phyloP scores from a whole-genome alignment of 2,888 invertebrate species.

The Pheosia gnoma region DNA sequence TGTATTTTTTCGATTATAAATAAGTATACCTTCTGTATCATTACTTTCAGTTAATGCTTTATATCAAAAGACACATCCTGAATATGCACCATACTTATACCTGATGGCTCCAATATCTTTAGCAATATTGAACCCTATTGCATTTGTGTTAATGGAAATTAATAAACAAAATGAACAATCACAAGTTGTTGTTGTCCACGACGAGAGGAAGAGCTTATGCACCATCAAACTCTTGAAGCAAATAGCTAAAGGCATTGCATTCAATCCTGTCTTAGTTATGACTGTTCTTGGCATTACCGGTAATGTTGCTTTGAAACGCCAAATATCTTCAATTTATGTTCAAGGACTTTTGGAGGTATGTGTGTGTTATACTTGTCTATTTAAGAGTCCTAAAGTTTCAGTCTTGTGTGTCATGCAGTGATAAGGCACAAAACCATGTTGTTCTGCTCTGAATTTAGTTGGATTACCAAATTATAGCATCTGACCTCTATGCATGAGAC shows the following conservation, averaged over 20 bases:
- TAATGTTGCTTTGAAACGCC: slow-evolving; percentile 91
- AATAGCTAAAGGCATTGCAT: slow-evolving; percentile 88
- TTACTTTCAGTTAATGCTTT: slow-evolving; percentile 89
- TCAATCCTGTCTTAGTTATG: slow-evolving; percentile 96
- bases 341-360: slow-evolving; percentile 89
- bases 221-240: slow-evolving; percentile 70
- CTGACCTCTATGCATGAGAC: too few species aligned
- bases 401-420: too few species aligned
- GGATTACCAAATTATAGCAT: too few species aligned
- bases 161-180: slow-evolving; percentile 80
- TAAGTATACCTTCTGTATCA: not conserved
- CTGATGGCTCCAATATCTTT: slow-evolving; percentile 97
- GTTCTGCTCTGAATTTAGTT: too few species aligned
- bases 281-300: slow-evolving; percentile 95
- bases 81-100: slow-evolving; percentile 95
- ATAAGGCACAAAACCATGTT: too few species aligned
- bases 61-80: slow-evolving; percentile 93
- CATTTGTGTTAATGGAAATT: slow-evolving; percentile 95
- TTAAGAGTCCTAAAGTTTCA: too few species aligned
- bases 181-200: slow-evolving; percentile 41
- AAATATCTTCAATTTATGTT: slow-evolving; percentile 88
- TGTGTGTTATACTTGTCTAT: slow-evolving; percentile 16
- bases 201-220: slow-evolving; percentile 48
- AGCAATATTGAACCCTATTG: slow-evolving; percentile 95
- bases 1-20: not conserved